Base-by-base conservation (phyloP, 2,888 invertebrate species). In the Troides helena region DNA sequence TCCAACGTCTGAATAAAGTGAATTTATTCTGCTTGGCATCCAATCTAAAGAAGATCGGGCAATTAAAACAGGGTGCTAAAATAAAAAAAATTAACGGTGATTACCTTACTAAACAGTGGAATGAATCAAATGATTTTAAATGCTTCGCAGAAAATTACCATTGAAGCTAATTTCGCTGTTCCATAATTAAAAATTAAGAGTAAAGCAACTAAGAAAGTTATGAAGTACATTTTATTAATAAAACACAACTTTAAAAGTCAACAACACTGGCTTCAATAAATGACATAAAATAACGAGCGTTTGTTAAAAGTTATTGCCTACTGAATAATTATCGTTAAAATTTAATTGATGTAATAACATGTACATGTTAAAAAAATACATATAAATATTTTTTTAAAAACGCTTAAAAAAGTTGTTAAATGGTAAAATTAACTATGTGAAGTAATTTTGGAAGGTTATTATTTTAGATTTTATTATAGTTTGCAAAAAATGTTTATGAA, bases 1-100 rank as follows among this genome's bases (percentile, higher is more conserved):
- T 57, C 92, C 92, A 12, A 92, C 90, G 78, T 92, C 92, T 0
- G 92, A 92, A 74, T 92, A 92, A 1, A 92, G 78, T 1, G 92
- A 92, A 75, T 92, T 92, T 0, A 92, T 81, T 77, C 92, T 82
- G 74, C 92, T 92, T 43, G 92, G 92, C 90, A 92, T 89, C 92
- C 92, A 92, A 77, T 92, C 92, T 66, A 90, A 75, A 0, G 92
- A 87, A 1, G 92, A 90, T 6, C 92, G 86, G 12, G 92, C 89
- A 8, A 93, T 86, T 73, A 89, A 80, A 43, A 92, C 85, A 3
- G 92, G 93, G 71, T 91, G 92, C 92, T 92, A 70, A 64, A 84
- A 39, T 59, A 18, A 36, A 36, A 43, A 56, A 12, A 1, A 12
- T 14, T 46, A 21, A 14, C 3, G 1, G 50, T 36, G 4, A n/a